Percentiles rank a stretch among this genome's conserved stretches.
Conservation (phyloP, 2,113 vertebrate species). For the Okapia johnstoni region DNA sequence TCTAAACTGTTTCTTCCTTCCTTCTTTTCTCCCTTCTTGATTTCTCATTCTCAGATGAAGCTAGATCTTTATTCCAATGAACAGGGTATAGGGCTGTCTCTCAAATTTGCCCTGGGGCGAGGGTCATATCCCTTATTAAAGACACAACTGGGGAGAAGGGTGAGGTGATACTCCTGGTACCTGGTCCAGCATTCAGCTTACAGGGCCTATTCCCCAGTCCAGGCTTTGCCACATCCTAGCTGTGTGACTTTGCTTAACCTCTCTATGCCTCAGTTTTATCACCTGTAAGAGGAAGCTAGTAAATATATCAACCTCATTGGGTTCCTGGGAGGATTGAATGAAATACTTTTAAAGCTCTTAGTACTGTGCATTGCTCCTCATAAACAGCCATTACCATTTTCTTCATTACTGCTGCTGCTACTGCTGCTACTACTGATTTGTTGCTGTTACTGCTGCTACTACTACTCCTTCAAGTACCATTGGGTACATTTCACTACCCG, state of each 20-base stretch:
- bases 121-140: not conserved
- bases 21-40: not conserved
- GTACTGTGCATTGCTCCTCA: not conserved
- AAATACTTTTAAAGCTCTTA: not conserved
- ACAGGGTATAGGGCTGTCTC: not conserved
- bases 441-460: not conserved
- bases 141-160: not conserved
- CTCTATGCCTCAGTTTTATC: not conserved
- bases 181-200: not conserved
- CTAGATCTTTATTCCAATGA: not conserved
- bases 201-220: not conserved
- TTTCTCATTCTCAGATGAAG: not conserved
- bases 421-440: not conserved
- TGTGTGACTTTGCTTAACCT: not conserved
- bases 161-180: not conserved
- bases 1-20: not conserved
- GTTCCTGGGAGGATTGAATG: not conserved
- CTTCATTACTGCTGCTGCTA: not conserved
- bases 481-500: rapidly evolving
- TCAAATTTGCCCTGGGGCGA: not conserved
- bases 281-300: not conserved
- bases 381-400: not conserved
- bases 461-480: rapidly evolving
- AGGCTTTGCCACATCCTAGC: not conserved
- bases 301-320: not conserved